These are phyloP conservation scores for Phytoseiulus persimilis DNA, from an alignment of 2,888 invertebrate genomes.

Conservation along the genomic window DNA sequence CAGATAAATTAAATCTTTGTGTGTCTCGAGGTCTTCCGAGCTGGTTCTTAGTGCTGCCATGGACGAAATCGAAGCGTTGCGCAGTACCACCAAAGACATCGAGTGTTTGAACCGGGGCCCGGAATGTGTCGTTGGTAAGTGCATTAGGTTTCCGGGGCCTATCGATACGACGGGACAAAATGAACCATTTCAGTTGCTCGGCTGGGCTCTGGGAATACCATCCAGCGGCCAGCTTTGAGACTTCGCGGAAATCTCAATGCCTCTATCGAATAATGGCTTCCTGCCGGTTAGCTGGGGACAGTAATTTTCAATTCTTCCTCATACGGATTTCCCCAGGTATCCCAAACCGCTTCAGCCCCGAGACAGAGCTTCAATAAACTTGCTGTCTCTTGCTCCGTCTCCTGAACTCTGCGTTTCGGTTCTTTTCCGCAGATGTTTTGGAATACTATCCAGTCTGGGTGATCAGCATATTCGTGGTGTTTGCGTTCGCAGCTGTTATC, in stretches of 20 bases:
- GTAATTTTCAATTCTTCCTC: no score
- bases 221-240: no score
- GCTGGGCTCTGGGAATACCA: no score
- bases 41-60: neutral
- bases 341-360: no score
- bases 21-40: neutral
- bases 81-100: neutral
- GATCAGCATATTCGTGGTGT: conserved; percentile 12
- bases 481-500: neutral
- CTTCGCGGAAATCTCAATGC: no score
- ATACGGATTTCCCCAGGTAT: no score
- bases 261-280: no score
- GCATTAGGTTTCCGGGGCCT: neutral
- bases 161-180: neutral
- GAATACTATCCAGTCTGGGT: conserved; percentile 6
- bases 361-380: no score
- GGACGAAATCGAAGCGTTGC: conserved; percentile 18
- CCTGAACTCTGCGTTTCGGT: neutral
- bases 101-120: conserved; percentile 22
- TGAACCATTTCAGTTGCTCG: no score
- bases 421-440: neutral
- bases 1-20: neutral
- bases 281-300: no score
- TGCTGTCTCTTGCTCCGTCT: no score
- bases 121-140: conserved; percentile 30